Percentiles rank a stretch among this genome's conserved stretches.
Conservation (phyloP, 2,797 vertebrate genomes). For the Valencia hispanica region DNA sequence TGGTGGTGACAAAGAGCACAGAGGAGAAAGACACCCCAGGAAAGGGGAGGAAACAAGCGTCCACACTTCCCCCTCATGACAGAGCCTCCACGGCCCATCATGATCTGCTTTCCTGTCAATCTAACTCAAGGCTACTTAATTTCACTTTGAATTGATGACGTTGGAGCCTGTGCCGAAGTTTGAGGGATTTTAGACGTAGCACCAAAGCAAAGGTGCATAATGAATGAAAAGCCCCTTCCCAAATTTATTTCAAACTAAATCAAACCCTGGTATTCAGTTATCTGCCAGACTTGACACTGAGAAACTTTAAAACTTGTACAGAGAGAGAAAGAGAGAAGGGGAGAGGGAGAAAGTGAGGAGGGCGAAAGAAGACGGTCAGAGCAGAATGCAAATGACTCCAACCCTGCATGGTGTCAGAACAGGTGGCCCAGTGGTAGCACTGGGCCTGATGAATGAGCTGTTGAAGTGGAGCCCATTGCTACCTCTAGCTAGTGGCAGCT, state of each 20-base stretch:
- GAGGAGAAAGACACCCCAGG: conserved; percentile 53
- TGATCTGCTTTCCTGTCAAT: conserved; percentile 63
- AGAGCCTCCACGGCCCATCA: conserved; percentile 53
- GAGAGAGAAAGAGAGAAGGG: conserved; percentile 48
- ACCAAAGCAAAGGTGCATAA: conserved; percentile 79
- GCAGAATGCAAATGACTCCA: conserved; percentile 76
- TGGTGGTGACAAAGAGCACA: conserved; percentile 83
- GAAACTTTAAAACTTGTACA: conserved; percentile 78
- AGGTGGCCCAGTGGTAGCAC: conserved; percentile 77
- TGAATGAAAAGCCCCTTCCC: conserved; percentile 83
- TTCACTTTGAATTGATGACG: conserved; percentile 74
- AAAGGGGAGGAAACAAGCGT: conserved; percentile 38
- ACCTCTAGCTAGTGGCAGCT: conserved; percentile 77
- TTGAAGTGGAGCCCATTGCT: conserved; percentile 79
- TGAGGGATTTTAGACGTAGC: conserved; percentile 77
- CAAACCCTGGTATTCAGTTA: conserved; percentile 82
- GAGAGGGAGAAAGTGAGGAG: conserved; percentile 33
- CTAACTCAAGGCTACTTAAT: conserved; percentile 68
- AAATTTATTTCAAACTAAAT: conserved; percentile 84
- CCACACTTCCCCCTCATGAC: conserved; percentile 36
- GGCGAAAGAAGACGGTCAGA: conserved; percentile 56
- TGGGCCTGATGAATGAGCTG: conserved; percentile 80
- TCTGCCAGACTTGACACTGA: conserved; percentile 74
- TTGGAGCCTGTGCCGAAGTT: conserved; percentile 74
- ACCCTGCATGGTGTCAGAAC: conserved; percentile 77